Evolutionary conservation across 2,113 vertebrate species (phyloP).

Genomic region (Istiophorus platypterus): DNA sequence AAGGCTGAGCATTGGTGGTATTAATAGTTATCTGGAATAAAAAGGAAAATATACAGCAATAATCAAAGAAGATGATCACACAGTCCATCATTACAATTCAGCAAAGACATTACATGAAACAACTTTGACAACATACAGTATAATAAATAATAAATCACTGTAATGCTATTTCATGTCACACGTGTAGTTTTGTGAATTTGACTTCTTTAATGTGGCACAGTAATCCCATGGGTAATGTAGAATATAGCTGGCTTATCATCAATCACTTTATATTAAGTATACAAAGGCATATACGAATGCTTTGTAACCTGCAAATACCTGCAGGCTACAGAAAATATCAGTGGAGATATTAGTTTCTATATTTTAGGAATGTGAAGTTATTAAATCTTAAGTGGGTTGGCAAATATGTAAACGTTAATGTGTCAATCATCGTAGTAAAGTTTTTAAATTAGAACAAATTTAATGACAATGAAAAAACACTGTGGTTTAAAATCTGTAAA

Average conservation of each 20-base stretch:
- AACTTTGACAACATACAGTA: neutral
- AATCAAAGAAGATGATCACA: constrained; percentile 1
- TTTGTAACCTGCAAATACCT: constrained; percentile 22
- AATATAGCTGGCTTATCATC: neutral
- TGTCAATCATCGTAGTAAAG: neutral
- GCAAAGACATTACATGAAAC: constrained; percentile 5
- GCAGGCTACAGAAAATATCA: constrained; percentile 28
- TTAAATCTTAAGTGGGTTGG: neutral
- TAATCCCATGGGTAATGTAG: constrained; percentile 28
- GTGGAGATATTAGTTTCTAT: neutral
- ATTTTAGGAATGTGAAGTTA: constrained; percentile 9
- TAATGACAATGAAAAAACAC: neutral
- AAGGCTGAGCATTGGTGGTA: constrained; percentile 85
- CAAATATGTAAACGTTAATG: constrained; percentile 13
- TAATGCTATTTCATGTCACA: constrained; percentile 13
- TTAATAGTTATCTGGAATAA: constrained; percentile 88
- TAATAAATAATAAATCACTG: constrained; percentile 15
- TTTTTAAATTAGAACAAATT: neutral
- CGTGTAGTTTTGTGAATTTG: constrained; percentile 20
- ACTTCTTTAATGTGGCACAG: constrained; percentile 24
- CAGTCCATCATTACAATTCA: neutral
- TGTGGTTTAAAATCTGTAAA: neutral
- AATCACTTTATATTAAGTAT: constrained; percentile 19
- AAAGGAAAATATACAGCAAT: neutral
- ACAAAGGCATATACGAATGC: constrained; percentile 23